Percentiles rank a stretch among this genome's conserved stretches.
phyloP scores from a whole-genome alignment of 2,113 vertebrate genomes.

The Pica pica region DNA sequence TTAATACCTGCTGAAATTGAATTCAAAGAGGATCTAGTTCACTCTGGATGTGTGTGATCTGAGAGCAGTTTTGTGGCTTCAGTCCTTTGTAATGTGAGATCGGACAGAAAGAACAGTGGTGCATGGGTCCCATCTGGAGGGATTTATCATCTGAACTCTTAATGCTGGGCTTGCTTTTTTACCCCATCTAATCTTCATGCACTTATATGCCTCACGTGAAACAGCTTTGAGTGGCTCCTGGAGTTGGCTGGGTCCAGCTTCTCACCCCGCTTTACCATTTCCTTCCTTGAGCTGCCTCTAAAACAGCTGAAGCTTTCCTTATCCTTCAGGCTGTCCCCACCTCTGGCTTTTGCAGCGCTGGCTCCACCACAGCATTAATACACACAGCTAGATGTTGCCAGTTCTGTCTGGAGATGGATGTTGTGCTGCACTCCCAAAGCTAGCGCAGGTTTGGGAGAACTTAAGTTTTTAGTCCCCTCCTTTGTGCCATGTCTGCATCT shows the following conservation, averaged over 20 bases:
- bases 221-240: neutral
- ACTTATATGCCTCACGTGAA: neutral
- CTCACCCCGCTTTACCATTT: neutral
- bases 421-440: neutral
- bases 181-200: neutral
- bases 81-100: neutral
- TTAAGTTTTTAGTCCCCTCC: neutral
- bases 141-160: conserved; percentile 13
- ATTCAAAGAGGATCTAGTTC: neutral
- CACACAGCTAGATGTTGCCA: neutral
- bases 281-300: neutral
- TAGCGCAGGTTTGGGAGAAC: neutral
- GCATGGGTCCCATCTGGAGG: neutral
- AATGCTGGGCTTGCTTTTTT: conserved; percentile 4
- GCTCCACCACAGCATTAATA: neutral
- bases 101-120: neutral
- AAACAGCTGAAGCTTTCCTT: neutral
- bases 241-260: neutral
- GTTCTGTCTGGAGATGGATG: neutral
- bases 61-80: neutral
- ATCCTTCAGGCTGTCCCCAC: neutral
- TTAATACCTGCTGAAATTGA: neutral
- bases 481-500: neutral
- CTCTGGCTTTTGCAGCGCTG: neutral
- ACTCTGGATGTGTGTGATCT: neutral